Percentiles rank a stretch among this genome's conserved stretches.
These are phyloP conservation scores for Dunckerocampus dactyliophorus DNA, from an alignment of 2,113 vertebrate genomes.

Conservation along the genomic window DNA sequence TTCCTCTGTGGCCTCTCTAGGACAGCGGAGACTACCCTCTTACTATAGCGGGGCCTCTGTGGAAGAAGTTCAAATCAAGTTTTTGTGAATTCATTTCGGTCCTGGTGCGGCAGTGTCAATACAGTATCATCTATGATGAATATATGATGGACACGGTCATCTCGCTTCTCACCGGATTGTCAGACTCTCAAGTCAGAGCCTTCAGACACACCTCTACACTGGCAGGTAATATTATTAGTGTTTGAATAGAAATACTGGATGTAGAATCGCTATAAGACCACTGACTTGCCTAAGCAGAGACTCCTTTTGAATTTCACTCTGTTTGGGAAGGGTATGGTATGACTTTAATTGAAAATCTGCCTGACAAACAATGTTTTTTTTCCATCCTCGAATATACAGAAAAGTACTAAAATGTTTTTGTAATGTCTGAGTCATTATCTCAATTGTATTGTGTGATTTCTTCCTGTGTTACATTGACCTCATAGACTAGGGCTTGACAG, in stretches of 20 bases:
- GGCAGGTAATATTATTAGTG: slow-evolving; percentile 77
- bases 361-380: too few species aligned
- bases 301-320: not conserved
- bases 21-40: slow-evolving; percentile 98
- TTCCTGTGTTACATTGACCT: not conserved
- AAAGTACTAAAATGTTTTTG: too few species aligned
- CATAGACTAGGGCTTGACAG: too few species aligned
- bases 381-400: too few species aligned
- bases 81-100: slow-evolving; percentile 99
- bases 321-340: not conserved
- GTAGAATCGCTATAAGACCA: not conserved
- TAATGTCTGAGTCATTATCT: too few species aligned
- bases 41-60: slow-evolving; percentile 97
- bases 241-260: not conserved
- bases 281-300: not conserved
- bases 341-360: not conserved
- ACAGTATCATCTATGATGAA: slow-evolving; percentile 99
- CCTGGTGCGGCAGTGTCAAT: slow-evolving; percentile 96
- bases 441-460: not conserved
- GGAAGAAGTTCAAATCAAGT: slow-evolving; percentile 98
- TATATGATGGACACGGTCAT: slow-evolving; percentile 99
- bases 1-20: slow-evolving; percentile 64
- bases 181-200: slow-evolving; percentile 97
- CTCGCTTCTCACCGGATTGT: slow-evolving; percentile 95
- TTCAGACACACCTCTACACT: slow-evolving; percentile 99